These are phyloP conservation scores for Dicroscelio sp. DNA, from an alignment of 2,888 invertebrate species.

Conservation along the genomic window DNA sequence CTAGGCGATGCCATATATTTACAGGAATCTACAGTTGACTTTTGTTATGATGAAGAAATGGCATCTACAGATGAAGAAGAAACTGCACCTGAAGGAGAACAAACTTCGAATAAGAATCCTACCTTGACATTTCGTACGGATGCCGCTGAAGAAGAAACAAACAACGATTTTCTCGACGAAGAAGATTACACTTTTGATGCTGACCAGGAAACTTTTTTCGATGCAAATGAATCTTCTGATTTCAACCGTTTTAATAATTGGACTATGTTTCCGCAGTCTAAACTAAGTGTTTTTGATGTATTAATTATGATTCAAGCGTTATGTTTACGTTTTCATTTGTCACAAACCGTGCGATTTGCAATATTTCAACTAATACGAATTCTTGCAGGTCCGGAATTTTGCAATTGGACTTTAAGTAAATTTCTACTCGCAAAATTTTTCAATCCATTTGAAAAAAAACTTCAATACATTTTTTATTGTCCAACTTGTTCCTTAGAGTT, in stretches of 20 bases:
- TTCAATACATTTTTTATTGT: constrained; percentile 52
- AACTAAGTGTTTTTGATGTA: constrained; percentile 52
- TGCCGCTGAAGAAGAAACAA: constrained; percentile 5
- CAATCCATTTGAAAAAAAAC: constrained; percentile 32
- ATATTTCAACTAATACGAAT: constrained; percentile 52
- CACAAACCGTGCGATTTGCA: constrained; percentile 45
- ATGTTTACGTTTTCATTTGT: constrained; percentile 58
- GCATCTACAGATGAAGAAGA: constrained; percentile 33
- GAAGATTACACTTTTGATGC: constrained; percentile 20
- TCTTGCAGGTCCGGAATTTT: constrained; percentile 69
- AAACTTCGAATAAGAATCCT: constrained; percentile 23
- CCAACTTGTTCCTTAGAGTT: constrained; percentile 27
- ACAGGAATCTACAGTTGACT: background rate
- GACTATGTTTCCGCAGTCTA: constrained; percentile 66
- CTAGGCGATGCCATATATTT: too few species aligned
- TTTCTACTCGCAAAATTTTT: constrained; percentile 34
- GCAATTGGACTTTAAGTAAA: constrained; percentile 47
- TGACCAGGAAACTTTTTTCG: constrained; percentile 26
- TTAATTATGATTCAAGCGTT: constrained; percentile 65
- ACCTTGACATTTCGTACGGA: background rate
- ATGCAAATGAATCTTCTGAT: constrained; percentile 24
- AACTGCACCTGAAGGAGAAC: background rate
- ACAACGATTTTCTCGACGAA: too few species aligned
- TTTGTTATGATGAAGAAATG: background rate
- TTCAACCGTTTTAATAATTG: constrained; percentile 47